Evolutionary conservation across 1,140 invertebrate genomes (phyloP).

Genomic region (Hycleus phaleratus): DNA sequence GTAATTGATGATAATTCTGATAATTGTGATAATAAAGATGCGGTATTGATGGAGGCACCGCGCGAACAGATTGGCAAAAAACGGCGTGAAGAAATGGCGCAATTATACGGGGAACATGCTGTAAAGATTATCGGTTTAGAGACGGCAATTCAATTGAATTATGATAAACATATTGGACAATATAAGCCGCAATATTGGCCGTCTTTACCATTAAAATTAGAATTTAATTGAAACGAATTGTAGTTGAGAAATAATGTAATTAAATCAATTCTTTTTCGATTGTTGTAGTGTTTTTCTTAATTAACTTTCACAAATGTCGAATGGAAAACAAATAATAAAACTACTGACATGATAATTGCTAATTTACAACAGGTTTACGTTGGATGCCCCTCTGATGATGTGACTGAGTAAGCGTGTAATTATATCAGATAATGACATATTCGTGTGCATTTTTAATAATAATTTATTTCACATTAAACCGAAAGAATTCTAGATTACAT

Average conservation of each 20-base stretch:
- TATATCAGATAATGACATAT: conserved; percentile 18
- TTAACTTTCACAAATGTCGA: neutral
- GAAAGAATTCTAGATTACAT: conserved; percentile 4
- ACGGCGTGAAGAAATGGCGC: conserved; percentile 22
- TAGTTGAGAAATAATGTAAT: neutral
- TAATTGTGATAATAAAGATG: neutral
- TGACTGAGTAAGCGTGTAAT: conserved; percentile 4
- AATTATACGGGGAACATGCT: conserved; percentile 53
- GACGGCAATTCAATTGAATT: conserved; percentile 58
- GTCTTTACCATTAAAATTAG: conserved; percentile 58
- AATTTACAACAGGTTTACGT: too few relatives aligned
- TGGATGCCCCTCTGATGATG: neutral
- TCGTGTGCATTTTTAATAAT: conserved; percentile 19
- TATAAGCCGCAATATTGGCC: conserved; percentile 62
- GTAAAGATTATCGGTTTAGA: conserved; percentile 67
- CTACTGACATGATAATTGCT: too few relatives aligned
- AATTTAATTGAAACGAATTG: conserved; percentile 10
- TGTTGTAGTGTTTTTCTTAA: neutral
- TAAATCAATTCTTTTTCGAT: neutral
- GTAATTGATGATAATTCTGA: neutral
- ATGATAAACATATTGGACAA: conserved; percentile 54
- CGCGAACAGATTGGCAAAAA: conserved; percentile 15
- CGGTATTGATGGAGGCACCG: neutral
- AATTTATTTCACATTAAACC: conserved; percentile 23
- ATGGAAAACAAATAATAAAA: too few relatives aligned